Base-by-base conservation (phyloP, 2,888 invertebrate genomes). In the Plebejus anna region DNA sequence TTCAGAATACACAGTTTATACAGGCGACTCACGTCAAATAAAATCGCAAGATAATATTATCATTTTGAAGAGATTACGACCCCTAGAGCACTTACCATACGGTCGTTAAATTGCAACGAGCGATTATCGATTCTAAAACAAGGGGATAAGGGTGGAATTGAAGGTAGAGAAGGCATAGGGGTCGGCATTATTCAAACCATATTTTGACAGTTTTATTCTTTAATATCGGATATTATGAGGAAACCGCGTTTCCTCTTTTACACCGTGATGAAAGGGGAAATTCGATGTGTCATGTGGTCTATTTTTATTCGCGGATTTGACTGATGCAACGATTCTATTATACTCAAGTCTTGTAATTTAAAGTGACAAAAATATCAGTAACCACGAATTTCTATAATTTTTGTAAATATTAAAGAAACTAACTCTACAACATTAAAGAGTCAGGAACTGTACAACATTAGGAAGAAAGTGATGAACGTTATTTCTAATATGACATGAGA, bases 151-250 rank as follows among this genome's bases (percentile, higher is more conserved):
- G 78, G 0, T n/a, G 28, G 22, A 5, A 1, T 70, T 79, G 79
- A 79, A 75, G 77, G 76, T 36, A 42, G 75, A 70, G 78, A 76
- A 76, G 4, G 36, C 80, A 78, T 79, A 77, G 80, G 83, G 84
- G 83, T 83, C 78, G 83, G 82, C 83, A 87, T 90, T 87, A 89
- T 87, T 90, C 88, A 90, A 87, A 88, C 72, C 87, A 86, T 84
- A 84, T 87, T 90, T 87, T 89, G 89, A 90, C 91, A 90, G 87
- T 90, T 90, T 90, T 88, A 89, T 89, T 89, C 86, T 85, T 84
- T 88, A 85, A 86, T 89, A 88, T 85, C 76, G 71, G 71, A 76
- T 76, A 71, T 76, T 57, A 71, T 59, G 70, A 71, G 71, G 57
- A 71, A 70, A 71, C 76, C 38, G 59, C 76, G 70, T 42, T 38